Evolutionary conservation across 2,888 invertebrate species (phyloP).

Genomic region (Perizoma flavofasciatum): DNA sequence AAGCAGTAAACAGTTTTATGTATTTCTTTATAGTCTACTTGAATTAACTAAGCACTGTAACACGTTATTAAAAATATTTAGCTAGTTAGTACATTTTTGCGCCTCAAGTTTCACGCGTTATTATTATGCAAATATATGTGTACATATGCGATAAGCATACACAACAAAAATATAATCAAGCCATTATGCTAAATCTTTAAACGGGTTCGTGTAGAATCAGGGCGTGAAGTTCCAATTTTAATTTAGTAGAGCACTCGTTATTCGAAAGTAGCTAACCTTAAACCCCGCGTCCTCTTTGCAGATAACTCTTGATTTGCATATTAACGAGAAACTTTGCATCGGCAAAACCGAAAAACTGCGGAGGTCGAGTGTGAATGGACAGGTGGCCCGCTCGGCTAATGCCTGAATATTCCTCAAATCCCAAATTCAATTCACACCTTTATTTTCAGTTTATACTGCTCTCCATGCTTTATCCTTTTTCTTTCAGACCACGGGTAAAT

Average conservation of each 20-base stretch:
- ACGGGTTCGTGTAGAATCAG: constrained; percentile 65
- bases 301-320: constrained; percentile 81
- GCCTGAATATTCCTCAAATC: constrained; percentile 65
- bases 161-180: constrained; percentile 63
- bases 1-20: constrained; percentile 63
- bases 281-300: constrained; percentile 67
- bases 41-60: constrained; percentile 63
- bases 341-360: constrained; percentile 74
- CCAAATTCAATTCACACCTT: constrained; percentile 24
- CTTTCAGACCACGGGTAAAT: not conserved
- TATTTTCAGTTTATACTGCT: constrained; percentile 2
- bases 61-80: constrained; percentile 61
- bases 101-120: constrained; percentile 57
- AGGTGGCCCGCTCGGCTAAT: constrained; percentile 66
- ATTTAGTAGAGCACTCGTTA: constrained; percentile 62
- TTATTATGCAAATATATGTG: constrained; percentile 62
- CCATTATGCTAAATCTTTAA: constrained; percentile 74
- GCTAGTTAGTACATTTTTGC: constrained; percentile 48
- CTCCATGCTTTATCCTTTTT: not conserved
- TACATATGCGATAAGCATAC: constrained; percentile 56
- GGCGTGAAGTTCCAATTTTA: constrained; percentile 68
- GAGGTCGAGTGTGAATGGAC: constrained; percentile 72
- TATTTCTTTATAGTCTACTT: constrained; percentile 64
- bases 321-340: constrained; percentile 82
- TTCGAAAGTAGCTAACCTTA: constrained; percentile 65